Evolutionary conservation across 2,113 vertebrate genomes (phyloP), one percentile per base, ranked within the genome.

Genomic region (Chauna torquata): DNA sequence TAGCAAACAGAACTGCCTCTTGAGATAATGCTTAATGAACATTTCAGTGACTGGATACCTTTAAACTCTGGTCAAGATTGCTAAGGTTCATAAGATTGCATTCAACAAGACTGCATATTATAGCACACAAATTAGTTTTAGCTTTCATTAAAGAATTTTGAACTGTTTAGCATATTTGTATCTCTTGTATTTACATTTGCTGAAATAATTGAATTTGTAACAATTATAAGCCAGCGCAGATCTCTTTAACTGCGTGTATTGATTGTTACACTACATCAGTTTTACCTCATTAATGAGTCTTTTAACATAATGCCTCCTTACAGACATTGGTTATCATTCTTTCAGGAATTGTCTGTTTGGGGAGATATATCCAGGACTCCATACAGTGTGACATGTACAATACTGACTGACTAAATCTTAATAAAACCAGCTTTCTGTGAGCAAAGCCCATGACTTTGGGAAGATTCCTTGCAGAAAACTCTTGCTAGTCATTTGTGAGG

Each of bases 171-270:
- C 86, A 45, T 97, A 88, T 96, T 97, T 97, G 92, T 95, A 82
- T 75, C 92, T 91, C 88, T 89, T 87, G 76, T 96, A 70, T 95
- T 98, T 97, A 96, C 79, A 90, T 96, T 96, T 95, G 79, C 86
- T 96, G 90, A 92, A 97, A 97, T 97, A 98, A 96, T 97, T 96
- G 88, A 94, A 94, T 97, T 94, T 97, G 88, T 96, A 97, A 92
- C 80, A 91, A 89, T 95, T 92, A 79, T 85, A 94, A 96, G 45
- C 50, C 81, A 42, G 7, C 4, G 4, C 62, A 89, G 78, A 40
- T 85, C 82, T 81, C 82, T 94, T 83, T 93, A 91, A 76, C 10
- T 2, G 44, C 65, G 38, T 55, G n/a, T 97, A 97, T 96, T 92
- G 96, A 96, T 95, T 96, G 74, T 91, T 94, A 85, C 55, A 89